Percentiles rank a stretch among this genome's conserved stretches.
Conservation (phyloP, 2,113 vertebrate species). For the Gasterosteus aculeatus region DNA sequence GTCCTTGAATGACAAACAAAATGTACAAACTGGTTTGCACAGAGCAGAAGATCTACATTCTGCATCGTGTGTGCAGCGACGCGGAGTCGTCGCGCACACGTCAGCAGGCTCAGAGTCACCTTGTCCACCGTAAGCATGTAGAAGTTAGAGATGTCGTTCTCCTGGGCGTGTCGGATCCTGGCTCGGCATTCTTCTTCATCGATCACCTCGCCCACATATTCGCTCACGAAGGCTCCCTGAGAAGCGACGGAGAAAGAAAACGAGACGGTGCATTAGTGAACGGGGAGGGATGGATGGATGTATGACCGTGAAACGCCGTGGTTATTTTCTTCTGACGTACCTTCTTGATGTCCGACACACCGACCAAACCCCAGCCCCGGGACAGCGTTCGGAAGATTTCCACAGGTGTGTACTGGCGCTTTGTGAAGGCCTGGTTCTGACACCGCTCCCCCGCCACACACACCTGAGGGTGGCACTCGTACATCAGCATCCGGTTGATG, state of each 20-base stretch:
- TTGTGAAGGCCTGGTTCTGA: slow-evolving; percentile 96
- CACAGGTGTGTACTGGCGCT: slow-evolving; percentile 91
- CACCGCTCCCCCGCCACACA: slow-evolving; percentile 91
- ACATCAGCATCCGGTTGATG: slow-evolving; percentile 98
- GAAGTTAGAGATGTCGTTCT: slow-evolving; percentile 97
- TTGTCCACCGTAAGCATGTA: slow-evolving; percentile 99
- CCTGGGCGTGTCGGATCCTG: slow-evolving; percentile 93
- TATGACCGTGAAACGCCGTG: no score
- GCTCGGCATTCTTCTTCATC: slow-evolving; percentile 97
- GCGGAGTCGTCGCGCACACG: no score
- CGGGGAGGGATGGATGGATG: not conserved
- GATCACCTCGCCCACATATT: slow-evolving; percentile 99
- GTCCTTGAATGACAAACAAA: slow-evolving; percentile 83
- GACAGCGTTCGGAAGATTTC: slow-evolving; percentile 94
- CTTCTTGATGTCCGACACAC: slow-evolving; percentile 93
- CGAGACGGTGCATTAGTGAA: not conserved
- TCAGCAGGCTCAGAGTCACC: slow-evolving; percentile 69
- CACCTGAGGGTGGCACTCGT: slow-evolving; percentile 95
- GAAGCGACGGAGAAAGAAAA: not conserved
- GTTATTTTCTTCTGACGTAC: slow-evolving; percentile 62
- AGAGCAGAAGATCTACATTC: not conserved
- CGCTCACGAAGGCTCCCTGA: slow-evolving; percentile 97
- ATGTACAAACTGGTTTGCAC: slow-evolving; percentile 14
- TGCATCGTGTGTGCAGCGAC: not conserved
- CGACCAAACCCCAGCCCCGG: slow-evolving; percentile 93